These are phyloP conservation scores for Numida meleagris DNA, from an alignment of 2,113 vertebrate genomes.

Conservation along the genomic window DNA sequence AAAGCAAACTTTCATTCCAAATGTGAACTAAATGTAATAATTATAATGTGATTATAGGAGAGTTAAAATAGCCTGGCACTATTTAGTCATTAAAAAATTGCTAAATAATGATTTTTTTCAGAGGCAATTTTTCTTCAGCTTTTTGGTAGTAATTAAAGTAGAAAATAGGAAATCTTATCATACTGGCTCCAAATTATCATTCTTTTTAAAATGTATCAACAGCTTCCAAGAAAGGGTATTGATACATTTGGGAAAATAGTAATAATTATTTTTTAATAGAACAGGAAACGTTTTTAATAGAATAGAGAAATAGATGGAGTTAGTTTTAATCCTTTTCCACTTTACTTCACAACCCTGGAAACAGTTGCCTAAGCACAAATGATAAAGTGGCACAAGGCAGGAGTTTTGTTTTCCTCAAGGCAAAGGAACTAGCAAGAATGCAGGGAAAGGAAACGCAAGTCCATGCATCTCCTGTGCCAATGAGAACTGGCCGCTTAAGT, in stretches of 20 bases:
- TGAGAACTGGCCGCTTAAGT: slow-evolving; percentile 4
- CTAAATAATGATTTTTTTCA: background rate
- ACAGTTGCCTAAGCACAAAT: background rate
- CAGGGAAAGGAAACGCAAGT: background rate
- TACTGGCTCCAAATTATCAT: background rate
- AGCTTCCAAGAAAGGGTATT: background rate
- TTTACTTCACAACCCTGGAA: background rate
- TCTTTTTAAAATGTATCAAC: background rate
- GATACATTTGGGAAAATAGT: background rate
- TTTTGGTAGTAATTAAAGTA: background rate
- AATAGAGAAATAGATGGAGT: background rate
- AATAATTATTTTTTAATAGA: background rate
- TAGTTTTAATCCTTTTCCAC: background rate
- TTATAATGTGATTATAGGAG: background rate
- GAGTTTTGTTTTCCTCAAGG: background rate
- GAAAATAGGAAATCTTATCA: background rate
- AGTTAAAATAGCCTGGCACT: background rate
- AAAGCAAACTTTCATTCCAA: background rate
- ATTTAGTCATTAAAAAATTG: background rate
- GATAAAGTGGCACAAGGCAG: background rate
- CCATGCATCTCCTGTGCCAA: rapidly evolving
- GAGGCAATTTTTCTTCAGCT: background rate
- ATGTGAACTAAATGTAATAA: background rate
- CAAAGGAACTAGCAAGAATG: background rate
- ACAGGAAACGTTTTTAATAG: background rate